Evolutionary conservation across 2,113 vertebrate genomes (phyloP).

Genomic region (Callopanchax toddi): DNA sequence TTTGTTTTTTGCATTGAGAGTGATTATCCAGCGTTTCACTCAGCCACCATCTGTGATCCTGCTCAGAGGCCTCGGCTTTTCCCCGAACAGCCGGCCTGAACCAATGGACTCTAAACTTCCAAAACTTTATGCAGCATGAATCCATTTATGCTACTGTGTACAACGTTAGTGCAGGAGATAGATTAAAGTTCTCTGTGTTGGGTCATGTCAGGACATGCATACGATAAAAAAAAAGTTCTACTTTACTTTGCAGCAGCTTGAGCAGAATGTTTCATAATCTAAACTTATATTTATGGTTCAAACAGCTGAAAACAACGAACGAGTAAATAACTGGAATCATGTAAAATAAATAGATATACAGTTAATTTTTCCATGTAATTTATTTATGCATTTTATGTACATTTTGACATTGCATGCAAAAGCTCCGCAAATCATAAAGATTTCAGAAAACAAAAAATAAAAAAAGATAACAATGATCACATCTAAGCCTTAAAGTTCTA

Average conservation of each 20-base stretch:
- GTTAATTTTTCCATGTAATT: too few species aligned
- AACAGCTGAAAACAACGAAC: too few species aligned
- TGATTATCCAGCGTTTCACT: constrained; percentile 68
- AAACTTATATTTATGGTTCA: too few species aligned
- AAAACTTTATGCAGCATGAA: constrained; percentile 31
- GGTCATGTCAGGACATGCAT: constrained; percentile 13
- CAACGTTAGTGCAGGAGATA: background rate
- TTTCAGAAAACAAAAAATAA: too few species aligned
- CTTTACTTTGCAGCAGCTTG: background rate
- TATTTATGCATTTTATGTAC: too few species aligned
- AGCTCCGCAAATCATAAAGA: too few species aligned
- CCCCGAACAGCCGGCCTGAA: constrained; percentile 53
- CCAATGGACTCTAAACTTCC: constrained; percentile 36
- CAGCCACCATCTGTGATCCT: constrained; percentile 67
- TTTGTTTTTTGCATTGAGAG: constrained; percentile 26
- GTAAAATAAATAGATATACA: too few species aligned
- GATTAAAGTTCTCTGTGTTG: constrained; percentile 14
- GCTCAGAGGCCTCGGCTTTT: constrained; percentile 49
- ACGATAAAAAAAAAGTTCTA: constrained; percentile 28
- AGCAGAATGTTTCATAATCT: background rate
- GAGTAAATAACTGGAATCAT: too few species aligned
- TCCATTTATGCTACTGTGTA: constrained; percentile 5
- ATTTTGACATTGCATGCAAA: background rate
- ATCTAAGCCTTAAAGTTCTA: too few species aligned
- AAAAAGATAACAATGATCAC: too few species aligned